A percentile compares a stretch with the other conserved stretches of the same genome.
These are phyloP conservation scores for Acrobasis consociella DNA, from an alignment of 2,888 invertebrate species.

Conservation along the genomic window DNA sequence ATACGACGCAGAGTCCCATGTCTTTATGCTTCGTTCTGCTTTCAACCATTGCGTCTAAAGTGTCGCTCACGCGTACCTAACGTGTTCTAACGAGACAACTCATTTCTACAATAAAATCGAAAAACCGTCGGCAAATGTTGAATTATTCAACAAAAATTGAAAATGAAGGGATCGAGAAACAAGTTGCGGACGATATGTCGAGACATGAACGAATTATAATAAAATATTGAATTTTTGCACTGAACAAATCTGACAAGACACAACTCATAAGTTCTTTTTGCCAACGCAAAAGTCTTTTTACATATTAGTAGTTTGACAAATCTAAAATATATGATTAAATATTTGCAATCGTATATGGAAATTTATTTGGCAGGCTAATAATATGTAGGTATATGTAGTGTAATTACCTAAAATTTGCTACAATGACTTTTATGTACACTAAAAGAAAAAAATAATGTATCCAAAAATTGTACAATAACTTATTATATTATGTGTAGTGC, in stretches of 20 bases:
- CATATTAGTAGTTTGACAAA: no score
- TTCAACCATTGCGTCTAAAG: conserved; percentile 38
- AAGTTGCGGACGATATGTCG: conserved; percentile 60
- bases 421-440: no score
- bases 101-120: conserved; percentile 61
- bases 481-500: no score
- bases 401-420: no score
- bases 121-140: conserved; percentile 50
- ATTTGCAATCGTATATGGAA: no score
- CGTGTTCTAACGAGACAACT: conserved; percentile 56
- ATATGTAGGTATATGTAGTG: no score
- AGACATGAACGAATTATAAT: conserved; percentile 67
- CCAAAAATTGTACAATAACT: no score
- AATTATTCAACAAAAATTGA: conserved; percentile 77
- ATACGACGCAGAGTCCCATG: background rate
- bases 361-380: no score
- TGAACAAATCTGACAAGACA: conserved; percentile 37
- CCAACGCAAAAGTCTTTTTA: no score
- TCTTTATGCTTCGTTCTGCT: conserved; percentile 17
- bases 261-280: no score
- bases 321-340: no score
- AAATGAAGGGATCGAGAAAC: conserved; percentile 62
- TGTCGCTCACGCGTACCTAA: conserved; percentile 38
- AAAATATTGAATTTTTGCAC: conserved; percentile 60
- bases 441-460: no score